A percentile compares a stretch with the other conserved stretches of the same genome.
These are phyloP conservation scores for Aporophyla nigra DNA, from an alignment of 2,888 invertebrate genomes.

Conservation along the genomic window DNA sequence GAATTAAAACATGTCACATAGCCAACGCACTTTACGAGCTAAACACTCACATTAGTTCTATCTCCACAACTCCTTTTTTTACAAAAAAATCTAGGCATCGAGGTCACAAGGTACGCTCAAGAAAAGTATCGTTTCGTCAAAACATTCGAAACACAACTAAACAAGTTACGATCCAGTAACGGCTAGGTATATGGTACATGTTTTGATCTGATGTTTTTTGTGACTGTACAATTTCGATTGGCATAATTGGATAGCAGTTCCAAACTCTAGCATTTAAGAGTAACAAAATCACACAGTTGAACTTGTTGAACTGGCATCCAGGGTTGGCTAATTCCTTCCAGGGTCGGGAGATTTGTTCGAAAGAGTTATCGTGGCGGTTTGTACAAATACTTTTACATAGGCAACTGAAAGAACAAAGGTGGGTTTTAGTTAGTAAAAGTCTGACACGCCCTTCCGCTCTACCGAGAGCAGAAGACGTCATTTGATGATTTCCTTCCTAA, in stretches of 20 bases:
- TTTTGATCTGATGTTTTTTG: constrained; percentile 28
- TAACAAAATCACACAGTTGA: constrained; percentile 34
- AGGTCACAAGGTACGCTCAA: constrained; percentile 18
- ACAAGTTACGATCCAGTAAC: constrained; percentile 15
- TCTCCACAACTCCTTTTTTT: not conserved
- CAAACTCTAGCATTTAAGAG: constrained; percentile 11
- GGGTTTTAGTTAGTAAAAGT: too few species aligned
- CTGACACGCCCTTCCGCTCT: too few species aligned
- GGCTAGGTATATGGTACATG: not conserved
- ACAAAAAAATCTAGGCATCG: constrained; percentile 21
- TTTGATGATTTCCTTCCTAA: too few species aligned
- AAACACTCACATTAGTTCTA: not conserved
- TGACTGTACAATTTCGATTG: constrained; percentile 28
- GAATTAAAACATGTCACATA: not conserved
- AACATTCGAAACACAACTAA: constrained; percentile 9
- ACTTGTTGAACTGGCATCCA: constrained; percentile 39
- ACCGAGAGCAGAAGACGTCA: too few species aligned
- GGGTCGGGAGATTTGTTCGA: too few species aligned
- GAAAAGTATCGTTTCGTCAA: constrained; percentile 28
- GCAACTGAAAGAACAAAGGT: too few species aligned
- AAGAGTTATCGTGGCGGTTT: too few species aligned
- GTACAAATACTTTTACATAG: too few species aligned
- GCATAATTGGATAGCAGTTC: constrained; percentile 35
- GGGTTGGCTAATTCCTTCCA: constrained; percentile 7
- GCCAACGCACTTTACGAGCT: not conserved